These are phyloP conservation scores for Nesidiocoris tenuis DNA, from an alignment of 2,888 invertebrate species.

Conservation along the genomic window DNA sequence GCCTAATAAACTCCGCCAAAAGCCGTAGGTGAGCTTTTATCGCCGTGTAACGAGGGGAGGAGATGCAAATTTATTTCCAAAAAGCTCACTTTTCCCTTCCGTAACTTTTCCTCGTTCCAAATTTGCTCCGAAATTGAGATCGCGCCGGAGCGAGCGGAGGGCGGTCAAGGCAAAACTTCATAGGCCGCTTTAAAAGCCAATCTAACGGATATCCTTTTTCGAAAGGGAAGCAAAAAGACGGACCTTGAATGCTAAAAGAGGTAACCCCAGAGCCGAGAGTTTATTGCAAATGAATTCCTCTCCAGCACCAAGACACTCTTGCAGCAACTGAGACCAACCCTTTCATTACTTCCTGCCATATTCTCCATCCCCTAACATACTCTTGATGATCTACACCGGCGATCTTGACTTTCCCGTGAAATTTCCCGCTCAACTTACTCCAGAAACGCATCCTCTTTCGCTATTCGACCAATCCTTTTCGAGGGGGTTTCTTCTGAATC, in stretches of 20 bases:
- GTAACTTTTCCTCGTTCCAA: neutral
- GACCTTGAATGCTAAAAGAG: conserved; percentile 30
- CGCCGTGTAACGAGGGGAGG: neutral
- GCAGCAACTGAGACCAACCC: conserved; percentile 12
- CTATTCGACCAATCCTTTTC: neutral
- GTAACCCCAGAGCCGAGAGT: conserved; percentile 10
- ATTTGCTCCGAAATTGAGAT: conserved; percentile 14
- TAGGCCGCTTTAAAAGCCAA: conserved; percentile 23
- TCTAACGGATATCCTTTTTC: conserved; percentile 35
- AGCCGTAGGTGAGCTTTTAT: conserved; percentile 12
- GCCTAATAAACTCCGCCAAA: conserved; percentile 26
- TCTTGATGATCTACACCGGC: conserved; percentile 18
- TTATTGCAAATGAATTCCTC: conserved; percentile 35
- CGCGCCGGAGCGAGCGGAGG: neutral
- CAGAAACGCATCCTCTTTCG: conserved; percentile 7
- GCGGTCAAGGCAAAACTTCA: conserved; percentile 17
- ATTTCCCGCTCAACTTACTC: conserved; percentile 30
- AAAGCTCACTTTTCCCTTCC: conserved; percentile 10
- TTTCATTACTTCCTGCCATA: conserved; percentile 22
- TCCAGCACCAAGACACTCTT: neutral
- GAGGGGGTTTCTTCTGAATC: neutral
- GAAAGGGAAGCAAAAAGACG: conserved; percentile 31
- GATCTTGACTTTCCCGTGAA: conserved; percentile 7
- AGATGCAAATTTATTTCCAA: conserved; percentile 31
- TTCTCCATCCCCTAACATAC: neutral